Evolutionary conservation across 2,113 vertebrate genomes (phyloP), one percentile per base, ranked within the genome.

Genomic region (Cinclus cinclus): DNA sequence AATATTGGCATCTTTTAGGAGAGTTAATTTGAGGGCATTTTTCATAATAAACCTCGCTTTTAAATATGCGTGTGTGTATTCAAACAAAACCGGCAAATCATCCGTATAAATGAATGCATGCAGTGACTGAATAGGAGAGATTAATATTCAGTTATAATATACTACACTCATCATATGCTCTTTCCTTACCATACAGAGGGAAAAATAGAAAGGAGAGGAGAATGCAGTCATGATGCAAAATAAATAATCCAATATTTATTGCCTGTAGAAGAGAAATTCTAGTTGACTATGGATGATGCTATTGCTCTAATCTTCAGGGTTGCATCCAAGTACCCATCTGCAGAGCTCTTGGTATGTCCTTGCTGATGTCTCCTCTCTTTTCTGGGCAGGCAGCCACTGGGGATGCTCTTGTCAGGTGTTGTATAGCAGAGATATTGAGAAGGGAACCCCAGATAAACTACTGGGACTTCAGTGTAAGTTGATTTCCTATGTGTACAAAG

Each of bases 61-160:
- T 95, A 95, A 96, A 94, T 94, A 79, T 96, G 95, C 89, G 69
- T 90, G 52, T 96, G 94, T 97, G 94, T 97, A 95, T 89, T 95
- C 97, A 97, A 97, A 97, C 96, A 97, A 97, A 96, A 96, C 96
- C 60, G 95, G 84, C 95, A 96, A 97, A 96, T 96, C 97, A 97
- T 91, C 95, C 96, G 82, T 95, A 94, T 95, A 97, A 97, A 97
- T 97, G 94, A 97, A 95, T 92, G 93, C 89, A 87, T 75, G 95
- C 77, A 89, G 86, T 87, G 91, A 71, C 94, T 94, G 96, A 97
- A 96, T 87, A 94, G 93, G 90, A 59, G 67, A 95, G 95, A 96
- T 97, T 97, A 96, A 97, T 97, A 97, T 95, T 97, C 93, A 78
- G 92, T 90, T 94, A 87, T 69, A 95, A 95, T 94, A 89, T 60